A percentile compares a stretch with the other conserved stretches of the same genome.
These are phyloP conservation scores for Pygathrix nemaeus DNA, from an alignment of 2,113 vertebrate genomes.

Conservation along the genomic window DNA sequence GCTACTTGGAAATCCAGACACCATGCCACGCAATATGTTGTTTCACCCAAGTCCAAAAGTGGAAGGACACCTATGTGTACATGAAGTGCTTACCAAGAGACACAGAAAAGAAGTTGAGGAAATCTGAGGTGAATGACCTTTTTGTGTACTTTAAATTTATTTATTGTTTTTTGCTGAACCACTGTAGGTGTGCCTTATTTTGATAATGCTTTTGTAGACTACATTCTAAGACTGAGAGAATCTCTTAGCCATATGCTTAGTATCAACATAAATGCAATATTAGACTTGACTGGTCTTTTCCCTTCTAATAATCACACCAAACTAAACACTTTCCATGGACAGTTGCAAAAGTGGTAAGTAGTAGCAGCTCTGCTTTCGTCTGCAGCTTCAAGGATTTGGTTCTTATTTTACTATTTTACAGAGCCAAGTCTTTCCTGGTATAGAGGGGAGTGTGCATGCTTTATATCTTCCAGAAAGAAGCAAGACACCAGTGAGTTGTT, in stretches of 20 bases:
- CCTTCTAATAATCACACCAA: not conserved
- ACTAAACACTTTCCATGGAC: not conserved
- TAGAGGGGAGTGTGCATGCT: not conserved
- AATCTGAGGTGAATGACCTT: not conserved
- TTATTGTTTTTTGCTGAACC: not conserved
- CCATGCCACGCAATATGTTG: fast-evolving
- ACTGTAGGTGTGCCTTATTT: not conserved
- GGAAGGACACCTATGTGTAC: not conserved
- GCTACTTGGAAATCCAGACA: not conserved
- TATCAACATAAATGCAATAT: not conserved
- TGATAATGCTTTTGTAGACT: not conserved
- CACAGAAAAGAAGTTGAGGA: not conserved
- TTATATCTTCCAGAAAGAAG: not conserved
- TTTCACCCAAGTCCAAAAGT: not conserved
- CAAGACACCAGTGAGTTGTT: not conserved
- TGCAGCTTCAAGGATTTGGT: not conserved
- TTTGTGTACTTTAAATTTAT: not conserved
- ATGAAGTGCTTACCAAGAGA: not conserved
- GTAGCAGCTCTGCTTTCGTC: not conserved
- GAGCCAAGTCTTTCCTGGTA: not conserved
- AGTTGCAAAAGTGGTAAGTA: not conserved
- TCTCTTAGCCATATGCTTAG: not conserved
- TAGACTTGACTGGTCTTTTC: not conserved
- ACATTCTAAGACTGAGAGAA: not conserved
- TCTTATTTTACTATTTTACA: not conserved